These are phyloP conservation scores for Limulus polyphemus DNA, from an alignment of 2,888 invertebrate genomes.

Conservation along the genomic window DNA sequence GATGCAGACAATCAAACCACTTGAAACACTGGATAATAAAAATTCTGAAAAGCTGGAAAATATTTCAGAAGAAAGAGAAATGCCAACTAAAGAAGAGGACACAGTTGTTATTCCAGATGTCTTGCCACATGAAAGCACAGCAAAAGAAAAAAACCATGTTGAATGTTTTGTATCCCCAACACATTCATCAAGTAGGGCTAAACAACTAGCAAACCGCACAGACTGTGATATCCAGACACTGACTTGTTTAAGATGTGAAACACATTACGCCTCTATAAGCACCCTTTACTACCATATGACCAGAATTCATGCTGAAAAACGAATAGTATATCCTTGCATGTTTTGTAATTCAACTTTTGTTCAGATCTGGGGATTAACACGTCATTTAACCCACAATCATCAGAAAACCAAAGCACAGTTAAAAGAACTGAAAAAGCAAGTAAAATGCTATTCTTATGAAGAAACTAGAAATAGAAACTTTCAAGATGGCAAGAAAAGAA, in stretches of 20 bases:
- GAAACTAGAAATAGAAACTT: too few relatives aligned
- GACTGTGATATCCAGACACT: slow-evolving; percentile 30
- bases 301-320: slow-evolving; percentile 55
- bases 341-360: slow-evolving; percentile 62
- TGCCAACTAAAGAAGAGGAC: neutral
- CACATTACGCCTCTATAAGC: slow-evolving; percentile 57
- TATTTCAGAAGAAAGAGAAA: neutral
- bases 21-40: too few relatives aligned
- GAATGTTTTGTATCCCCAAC: too few relatives aligned
- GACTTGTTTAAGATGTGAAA: slow-evolving; percentile 41
- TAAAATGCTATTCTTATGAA: slow-evolving; percentile 26
- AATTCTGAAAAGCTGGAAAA: too few relatives aligned
- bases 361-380: slow-evolving; percentile 32
- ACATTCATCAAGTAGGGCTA: slow-evolving; percentile 10
- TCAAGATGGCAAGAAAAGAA: slow-evolving; percentile 6
- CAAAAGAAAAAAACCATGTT: too few relatives aligned
- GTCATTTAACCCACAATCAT: slow-evolving; percentile 33
- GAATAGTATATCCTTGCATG: slow-evolving; percentile 61
- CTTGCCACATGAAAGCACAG: slow-evolving; percentile 2
- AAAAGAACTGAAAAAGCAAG: slow-evolving; percentile 29
- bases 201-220: slow-evolving; percentile 26
- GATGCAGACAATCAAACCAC: neutral
- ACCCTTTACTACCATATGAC: slow-evolving; percentile 61
- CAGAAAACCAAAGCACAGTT: slow-evolving; percentile 31
- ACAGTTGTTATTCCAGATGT: slow-evolving; percentile 11